Base-by-base conservation (phyloP, 2,797 vertebrate genomes). In the Babyrousa celebensis region DNA sequence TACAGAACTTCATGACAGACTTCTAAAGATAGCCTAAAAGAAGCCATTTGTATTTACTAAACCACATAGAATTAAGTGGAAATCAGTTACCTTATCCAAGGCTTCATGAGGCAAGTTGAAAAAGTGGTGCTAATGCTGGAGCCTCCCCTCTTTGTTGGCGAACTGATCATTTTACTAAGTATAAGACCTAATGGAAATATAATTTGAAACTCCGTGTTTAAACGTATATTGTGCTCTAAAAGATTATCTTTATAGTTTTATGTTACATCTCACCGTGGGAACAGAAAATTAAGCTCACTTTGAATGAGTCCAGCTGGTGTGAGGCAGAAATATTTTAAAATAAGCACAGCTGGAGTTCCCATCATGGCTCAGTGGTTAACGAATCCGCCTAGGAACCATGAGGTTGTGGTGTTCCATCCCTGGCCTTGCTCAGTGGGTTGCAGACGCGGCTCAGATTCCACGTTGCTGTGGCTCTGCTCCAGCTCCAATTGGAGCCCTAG, bases 191-290 rank as follows among this genome's bases (percentile, higher is more conserved):
- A 70, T 23, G 58, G 14, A 78, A 89, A 12, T 84, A 17, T 86
- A 65, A 86, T 23, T 94, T 93, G 32, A 65, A 95, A 68, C 58
- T 85, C 12, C 32, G 7, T 21, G 48, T 68, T 82, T 93, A 82
- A 74, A 72, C 18, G 52, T 62, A n/a, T 67, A n/a, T 12, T 71
- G 27, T 83, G 14, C 43, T 67, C 6, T n/a, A 74, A 74, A 94
- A 82, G 21, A 16, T 85, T 94, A 29, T 60, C 32, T 77, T 89
- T 93, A 36, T 56, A 67, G n/a, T 83, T 80, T 94, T 82, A 82
- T 54, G 43, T 72, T 12, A 77, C 11, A 48, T 95, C 9, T 91
- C 40, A 70, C 56, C n/a, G 54, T n/a, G 62, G 63, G 54, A 91
- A 18, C 36, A 79, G 77, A 83, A 40, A 93, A 85, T 88, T 63